A percentile compares a stretch with the other conserved stretches of the same genome.
Conservation (phyloP, 1,140 invertebrate genomes). For the Drosophila biarmipes region DNA sequence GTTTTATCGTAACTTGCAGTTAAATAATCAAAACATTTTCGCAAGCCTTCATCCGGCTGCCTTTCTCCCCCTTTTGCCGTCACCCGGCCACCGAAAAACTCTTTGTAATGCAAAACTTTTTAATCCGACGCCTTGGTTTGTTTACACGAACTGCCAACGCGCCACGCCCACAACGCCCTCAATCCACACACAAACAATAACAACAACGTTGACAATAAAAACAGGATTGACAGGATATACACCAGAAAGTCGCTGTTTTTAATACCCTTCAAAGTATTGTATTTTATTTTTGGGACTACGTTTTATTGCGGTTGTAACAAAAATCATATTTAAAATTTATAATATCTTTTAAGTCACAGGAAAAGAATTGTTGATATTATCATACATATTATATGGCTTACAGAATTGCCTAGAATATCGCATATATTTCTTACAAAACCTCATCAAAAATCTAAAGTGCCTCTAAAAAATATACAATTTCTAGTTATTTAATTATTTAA, state of each 20-base stretch:
- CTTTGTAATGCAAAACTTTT: constrained; percentile 74
- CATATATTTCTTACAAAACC: too few species aligned
- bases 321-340: too few species aligned
- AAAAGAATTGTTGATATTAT: too few species aligned
- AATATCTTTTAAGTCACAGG: too few species aligned
- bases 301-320: too few species aligned
- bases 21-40: constrained; percentile 76
- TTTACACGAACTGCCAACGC: constrained; percentile 64
- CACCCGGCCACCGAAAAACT: constrained; percentile 30
- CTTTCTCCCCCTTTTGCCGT: background rate
- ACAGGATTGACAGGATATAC: constrained; percentile 18
- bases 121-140: constrained; percentile 78
- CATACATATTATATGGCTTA: too few species aligned
- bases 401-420: too few species aligned
- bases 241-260: constrained; percentile 7
- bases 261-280: constrained; percentile 6
- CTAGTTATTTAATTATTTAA: too few species aligned
- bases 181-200: constrained; percentile 24
- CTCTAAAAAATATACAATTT: too few species aligned
- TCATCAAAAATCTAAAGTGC: too few species aligned
- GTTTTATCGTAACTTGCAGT: constrained; percentile 65
- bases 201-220: constrained; percentile 50
- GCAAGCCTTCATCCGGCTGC: constrained; percentile 45
- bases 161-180: constrained; percentile 28
- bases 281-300: too few species aligned